A percentile compares a stretch with the other conserved stretches of the same genome.
phyloP scores from a whole-genome alignment of 2,797 vertebrate species.

The Macropus fuliginosus region DNA sequence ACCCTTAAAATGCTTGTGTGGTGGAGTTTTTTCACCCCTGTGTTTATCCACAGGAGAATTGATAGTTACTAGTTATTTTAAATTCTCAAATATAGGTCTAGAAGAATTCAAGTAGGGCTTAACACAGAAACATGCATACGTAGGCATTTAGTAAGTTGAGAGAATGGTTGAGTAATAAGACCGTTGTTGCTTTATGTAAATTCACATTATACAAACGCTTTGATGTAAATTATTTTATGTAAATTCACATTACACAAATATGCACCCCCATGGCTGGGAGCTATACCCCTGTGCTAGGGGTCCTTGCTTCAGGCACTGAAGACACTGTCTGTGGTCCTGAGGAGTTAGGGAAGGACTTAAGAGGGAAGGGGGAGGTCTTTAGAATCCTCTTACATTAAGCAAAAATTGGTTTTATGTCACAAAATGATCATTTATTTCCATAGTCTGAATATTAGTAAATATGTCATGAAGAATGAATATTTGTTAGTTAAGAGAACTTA shows the following conservation, averaged over 20 bases:
- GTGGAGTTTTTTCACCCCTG: rapidly evolving
- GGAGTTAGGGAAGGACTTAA: neutral
- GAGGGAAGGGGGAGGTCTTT: neutral
- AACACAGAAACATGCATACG: neutral
- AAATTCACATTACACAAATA: neutral
- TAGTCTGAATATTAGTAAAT: neutral
- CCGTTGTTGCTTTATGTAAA: neutral
- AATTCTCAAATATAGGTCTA: neutral
- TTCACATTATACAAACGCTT: neutral
- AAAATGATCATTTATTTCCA: neutral
- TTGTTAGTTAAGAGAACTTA: neutral
- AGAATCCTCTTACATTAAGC: neutral
- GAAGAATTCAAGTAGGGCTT: neutral
- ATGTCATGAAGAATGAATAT: neutral
- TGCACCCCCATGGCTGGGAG: neutral
- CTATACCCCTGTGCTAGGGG: neutral
- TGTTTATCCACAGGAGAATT: neutral
- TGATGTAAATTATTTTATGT: neutral
- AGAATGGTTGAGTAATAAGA: neutral
- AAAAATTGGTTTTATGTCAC: neutral
- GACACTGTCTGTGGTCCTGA: neutral
- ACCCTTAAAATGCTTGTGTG: neutral
- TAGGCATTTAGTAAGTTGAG: neutral
- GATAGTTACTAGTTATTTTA: neutral
- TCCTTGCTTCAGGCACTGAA: neutral